These are phyloP conservation scores for Neolamprologus caudopunctatus DNA, from an alignment of 2,113 vertebrate species.

Conservation along the genomic window DNA sequence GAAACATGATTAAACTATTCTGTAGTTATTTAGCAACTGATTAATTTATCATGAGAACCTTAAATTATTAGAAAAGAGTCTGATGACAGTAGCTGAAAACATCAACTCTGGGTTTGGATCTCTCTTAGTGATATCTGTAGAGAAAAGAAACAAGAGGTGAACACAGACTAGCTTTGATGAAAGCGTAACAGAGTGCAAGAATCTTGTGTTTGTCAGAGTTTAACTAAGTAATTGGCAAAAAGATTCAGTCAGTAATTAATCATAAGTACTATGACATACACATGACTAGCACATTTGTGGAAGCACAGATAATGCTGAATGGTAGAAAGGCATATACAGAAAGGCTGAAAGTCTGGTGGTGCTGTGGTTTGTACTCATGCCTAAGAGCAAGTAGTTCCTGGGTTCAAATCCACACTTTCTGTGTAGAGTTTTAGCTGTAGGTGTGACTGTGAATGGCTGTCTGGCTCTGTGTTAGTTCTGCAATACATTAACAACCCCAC, in stretches of 20 bases:
- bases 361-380: background rate
- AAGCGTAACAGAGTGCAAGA: background rate
- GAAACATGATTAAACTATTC: slow-evolving; percentile 70
- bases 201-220: background rate
- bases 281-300: background rate
- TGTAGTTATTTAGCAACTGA: background rate
- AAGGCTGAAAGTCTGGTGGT: background rate
- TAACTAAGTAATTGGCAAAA: background rate
- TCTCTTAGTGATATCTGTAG: background rate
- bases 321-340: background rate
- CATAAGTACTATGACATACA: background rate
- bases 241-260: background rate
- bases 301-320: background rate
- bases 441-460: background rate
- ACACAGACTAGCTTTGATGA: background rate
- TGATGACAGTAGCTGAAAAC: background rate
- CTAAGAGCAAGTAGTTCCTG: background rate
- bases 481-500: background rate
- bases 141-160: background rate
- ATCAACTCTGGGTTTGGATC: background rate
- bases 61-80: background rate
- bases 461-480: background rate
- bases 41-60: background rate
- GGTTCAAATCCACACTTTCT: background rate
- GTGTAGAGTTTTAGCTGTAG: background rate